Conservation (phyloP, 2,888 invertebrate genomes). For the Sphaerophoria rueppellii region DNA sequence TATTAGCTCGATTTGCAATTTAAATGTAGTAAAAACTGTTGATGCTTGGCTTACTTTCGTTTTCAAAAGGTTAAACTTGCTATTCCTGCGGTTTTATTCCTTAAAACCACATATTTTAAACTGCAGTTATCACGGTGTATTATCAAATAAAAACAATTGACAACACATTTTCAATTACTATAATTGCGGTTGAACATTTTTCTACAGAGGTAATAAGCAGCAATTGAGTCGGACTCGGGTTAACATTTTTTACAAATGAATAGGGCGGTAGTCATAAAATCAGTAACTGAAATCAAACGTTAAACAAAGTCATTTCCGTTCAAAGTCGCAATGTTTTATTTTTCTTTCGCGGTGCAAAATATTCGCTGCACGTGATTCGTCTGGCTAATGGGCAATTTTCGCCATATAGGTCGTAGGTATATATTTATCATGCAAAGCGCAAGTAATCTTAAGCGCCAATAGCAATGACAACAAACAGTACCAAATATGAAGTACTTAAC, state of each 20-base stretch:
- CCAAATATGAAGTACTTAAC: no score
- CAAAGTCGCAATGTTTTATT: not conserved
- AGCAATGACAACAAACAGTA: not conserved
- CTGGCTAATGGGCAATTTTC: slow-evolving; percentile 5
- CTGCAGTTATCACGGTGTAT: slow-evolving; percentile 3
- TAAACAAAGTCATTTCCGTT: slow-evolving; percentile 27
- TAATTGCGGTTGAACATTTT: not conserved
- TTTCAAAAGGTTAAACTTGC: not conserved
- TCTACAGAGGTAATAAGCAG: not conserved
- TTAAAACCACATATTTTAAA: not conserved
- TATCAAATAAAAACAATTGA: slow-evolving; percentile 20
- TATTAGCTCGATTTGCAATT: not conserved
- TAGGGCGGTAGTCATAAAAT: slow-evolving; percentile 11
- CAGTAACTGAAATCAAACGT: slow-evolving; percentile 45
- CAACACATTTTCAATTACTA: slow-evolving; percentile 10
- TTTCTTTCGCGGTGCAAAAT: not conserved
- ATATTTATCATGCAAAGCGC: not conserved
- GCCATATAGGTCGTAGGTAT: not conserved
- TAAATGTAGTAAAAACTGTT: not conserved
- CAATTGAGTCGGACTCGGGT: not conserved
- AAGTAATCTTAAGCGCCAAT: not conserved
- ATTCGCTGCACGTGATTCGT: slow-evolving; percentile 23
- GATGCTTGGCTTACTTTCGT: not conserved
- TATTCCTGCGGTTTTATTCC: not conserved
- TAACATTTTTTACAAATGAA: slow-evolving; percentile 11